Evolutionary conservation across 92 coral and sea anemone species (phyloP).

Genomic region (Muricea muricata): DNA sequence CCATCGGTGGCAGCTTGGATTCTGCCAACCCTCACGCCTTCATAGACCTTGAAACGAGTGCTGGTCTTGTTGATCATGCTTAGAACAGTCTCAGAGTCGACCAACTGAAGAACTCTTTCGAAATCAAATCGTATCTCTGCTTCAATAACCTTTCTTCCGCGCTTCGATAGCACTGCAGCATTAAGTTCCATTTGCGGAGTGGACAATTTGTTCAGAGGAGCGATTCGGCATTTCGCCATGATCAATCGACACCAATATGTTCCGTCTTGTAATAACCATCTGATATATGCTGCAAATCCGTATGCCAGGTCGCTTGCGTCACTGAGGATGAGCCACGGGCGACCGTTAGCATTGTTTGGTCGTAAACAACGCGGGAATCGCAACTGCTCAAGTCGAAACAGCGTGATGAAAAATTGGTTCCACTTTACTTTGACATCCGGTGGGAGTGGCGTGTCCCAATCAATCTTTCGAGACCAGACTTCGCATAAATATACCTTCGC

Average conservation of each 20-base stretch:
- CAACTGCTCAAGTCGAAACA: slow-evolving; percentile 47
- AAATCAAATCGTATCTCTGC: slow-evolving; percentile 60
- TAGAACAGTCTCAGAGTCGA: slow-evolving; percentile 67
- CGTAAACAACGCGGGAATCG: slow-evolving; percentile 45
- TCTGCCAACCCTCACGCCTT: slow-evolving; percentile 65
- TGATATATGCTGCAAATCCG: slow-evolving; percentile 55
- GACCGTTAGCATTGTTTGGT: slow-evolving; percentile 42
- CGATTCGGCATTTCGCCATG: slow-evolving; percentile 65
- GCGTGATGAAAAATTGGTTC: slow-evolving; percentile 32
- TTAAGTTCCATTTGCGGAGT: slow-evolving; percentile 66
- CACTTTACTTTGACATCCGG: slow-evolving; percentile 44
- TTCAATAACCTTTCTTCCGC: slow-evolving; percentile 64
- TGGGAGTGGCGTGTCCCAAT: slow-evolving; percentile 39
- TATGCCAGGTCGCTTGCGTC: slow-evolving; percentile 63
- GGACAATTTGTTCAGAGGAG: slow-evolving; percentile 59
- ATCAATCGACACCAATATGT: slow-evolving; percentile 54
- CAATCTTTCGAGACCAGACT: slow-evolving; percentile 39
- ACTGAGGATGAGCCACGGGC: slow-evolving; percentile 60
- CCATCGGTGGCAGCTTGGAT: slow-evolving; percentile 69
- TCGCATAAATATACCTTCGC: slow-evolving; percentile 15
- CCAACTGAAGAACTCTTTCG: slow-evolving; percentile 58
- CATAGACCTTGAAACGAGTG: slow-evolving; percentile 67
- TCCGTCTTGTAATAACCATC: slow-evolving; percentile 49
- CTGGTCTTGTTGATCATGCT: slow-evolving; percentile 70
- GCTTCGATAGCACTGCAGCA: slow-evolving; percentile 66